Evolutionary conservation across 1,140 invertebrate genomes (phyloP).

Genomic region (Sarcophaga bullata): DNA sequence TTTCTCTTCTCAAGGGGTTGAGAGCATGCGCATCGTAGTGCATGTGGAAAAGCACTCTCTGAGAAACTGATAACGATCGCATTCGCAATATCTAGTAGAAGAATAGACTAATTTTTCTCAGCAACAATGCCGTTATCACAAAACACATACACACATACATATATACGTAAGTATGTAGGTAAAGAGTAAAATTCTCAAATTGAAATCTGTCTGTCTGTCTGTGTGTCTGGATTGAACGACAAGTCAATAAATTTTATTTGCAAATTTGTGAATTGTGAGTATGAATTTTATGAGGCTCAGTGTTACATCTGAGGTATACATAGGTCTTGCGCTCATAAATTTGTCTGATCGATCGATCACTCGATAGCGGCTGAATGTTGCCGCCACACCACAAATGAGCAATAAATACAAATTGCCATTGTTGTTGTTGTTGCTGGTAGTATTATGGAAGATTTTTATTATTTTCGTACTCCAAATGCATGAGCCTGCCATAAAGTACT

Average conservation of each 20-base stretch:
- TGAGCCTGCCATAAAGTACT: neutral
- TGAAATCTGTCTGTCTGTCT: neutral
- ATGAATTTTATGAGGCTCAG: neutral
- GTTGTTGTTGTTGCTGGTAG: too few species aligned
- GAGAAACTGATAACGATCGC: conserved; percentile 6
- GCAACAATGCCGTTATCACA: neutral
- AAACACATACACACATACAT: neutral
- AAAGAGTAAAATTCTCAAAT: too few species aligned
- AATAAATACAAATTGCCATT: conserved; percentile 22
- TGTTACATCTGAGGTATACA: too few species aligned
- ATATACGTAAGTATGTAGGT: neutral
- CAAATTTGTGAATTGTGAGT: neutral
- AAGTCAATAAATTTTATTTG: conserved; percentile 19
- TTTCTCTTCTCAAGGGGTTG: too few species aligned
- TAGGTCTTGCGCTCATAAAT: too few species aligned
- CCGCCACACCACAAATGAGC: neutral
- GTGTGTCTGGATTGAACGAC: neutral
- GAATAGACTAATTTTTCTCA: neutral
- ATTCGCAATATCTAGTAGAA: neutral
- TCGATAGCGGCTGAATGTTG: neutral
- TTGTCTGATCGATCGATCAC: neutral
- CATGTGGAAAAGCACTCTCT: neutral
- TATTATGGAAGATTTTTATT: neutral
- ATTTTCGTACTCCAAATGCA: neutral
- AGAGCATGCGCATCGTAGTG: too few species aligned